Evolutionary conservation across 2,113 vertebrate genomes (phyloP).

Genomic region (Myanophis thanlyinensis): DNA sequence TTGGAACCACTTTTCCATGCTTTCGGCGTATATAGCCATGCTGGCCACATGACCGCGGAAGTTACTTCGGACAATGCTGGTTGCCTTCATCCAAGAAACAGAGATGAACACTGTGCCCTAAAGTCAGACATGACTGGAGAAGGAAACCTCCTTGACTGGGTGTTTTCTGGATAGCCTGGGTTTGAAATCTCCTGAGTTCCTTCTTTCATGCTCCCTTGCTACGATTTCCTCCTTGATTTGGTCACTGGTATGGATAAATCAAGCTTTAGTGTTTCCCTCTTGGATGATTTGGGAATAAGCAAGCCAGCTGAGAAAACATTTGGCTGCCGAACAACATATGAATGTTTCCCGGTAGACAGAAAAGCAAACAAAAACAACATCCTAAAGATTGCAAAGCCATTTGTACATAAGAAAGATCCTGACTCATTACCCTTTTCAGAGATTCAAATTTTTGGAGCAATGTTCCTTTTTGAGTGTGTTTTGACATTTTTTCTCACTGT

Average conservation of each 20-base stretch:
- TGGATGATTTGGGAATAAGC: neutral
- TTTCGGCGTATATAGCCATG: neutral
- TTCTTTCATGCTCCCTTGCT: neutral
- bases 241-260: neutral
- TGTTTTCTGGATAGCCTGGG: neutral
- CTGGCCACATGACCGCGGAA: neutral
- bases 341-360: neutral
- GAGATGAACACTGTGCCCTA: neutral
- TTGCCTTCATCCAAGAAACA: neutral
- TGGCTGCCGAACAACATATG: neutral
- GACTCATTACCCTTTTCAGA: neutral
- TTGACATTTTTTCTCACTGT: conserved; percentile 19
- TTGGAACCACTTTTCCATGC: neutral
- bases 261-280: neutral
- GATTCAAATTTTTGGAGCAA: neutral
- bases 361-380: neutral
- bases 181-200: neutral
- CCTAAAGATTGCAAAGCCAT: neutral
- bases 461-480: conserved; percentile 16
- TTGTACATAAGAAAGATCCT: neutral
- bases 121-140: neutral
- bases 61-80: neutral
- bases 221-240: neutral
- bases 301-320: neutral
- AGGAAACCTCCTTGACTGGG: neutral